Conservation (phyloP, 2,797 vertebrate genomes). For the Oreortyx pictus region DNA sequence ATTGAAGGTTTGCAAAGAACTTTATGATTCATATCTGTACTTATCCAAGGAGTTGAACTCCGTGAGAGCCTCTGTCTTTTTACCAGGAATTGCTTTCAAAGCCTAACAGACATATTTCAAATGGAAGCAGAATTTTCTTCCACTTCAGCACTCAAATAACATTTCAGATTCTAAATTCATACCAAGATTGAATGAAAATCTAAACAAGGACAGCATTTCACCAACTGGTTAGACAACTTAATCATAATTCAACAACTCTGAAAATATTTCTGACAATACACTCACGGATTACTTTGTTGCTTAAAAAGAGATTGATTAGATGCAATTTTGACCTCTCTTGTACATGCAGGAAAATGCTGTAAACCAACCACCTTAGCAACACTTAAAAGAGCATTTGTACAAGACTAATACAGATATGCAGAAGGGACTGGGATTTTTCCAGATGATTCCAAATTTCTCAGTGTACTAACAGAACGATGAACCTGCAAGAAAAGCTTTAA, state of each 20-base stretch:
- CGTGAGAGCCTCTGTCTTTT: neutral
- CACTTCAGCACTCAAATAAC: neutral
- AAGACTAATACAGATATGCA: neutral
- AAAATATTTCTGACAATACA: neutral
- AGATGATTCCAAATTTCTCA: neutral
- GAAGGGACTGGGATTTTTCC: neutral
- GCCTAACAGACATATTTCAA: neutral
- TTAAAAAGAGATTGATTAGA: neutral
- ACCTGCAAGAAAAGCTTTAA: neutral
- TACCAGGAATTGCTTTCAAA: neutral
- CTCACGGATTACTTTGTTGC: neutral
- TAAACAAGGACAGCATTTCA: neutral
- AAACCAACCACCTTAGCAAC: neutral
- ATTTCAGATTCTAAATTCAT: neutral
- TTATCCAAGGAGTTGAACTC: neutral
- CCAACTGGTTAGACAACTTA: neutral
- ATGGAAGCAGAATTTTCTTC: neutral
- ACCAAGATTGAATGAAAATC: neutral
- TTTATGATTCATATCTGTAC: neutral
- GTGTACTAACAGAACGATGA: neutral
- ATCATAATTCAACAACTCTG: neutral
- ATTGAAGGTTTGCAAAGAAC: neutral
- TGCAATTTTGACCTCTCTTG: neutral
- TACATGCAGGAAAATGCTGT: neutral
- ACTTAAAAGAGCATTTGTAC: neutral